Base-by-base conservation (phyloP, 2,888 invertebrate species). In the Cartodere bifasciata region DNA sequence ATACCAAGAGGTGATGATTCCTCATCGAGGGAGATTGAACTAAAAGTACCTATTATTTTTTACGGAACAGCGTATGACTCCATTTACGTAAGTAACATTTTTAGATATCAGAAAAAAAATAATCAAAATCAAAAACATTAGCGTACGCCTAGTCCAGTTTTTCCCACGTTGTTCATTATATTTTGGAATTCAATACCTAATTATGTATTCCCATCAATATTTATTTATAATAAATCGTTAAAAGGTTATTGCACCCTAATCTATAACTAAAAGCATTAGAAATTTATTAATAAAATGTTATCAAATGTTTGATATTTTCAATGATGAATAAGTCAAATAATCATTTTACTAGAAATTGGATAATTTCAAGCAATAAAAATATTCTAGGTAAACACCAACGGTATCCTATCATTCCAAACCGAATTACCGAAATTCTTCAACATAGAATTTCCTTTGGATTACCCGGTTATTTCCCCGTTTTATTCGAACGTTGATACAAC, bases 311-410 rank as follows among this genome's bases (percentile, higher is more conserved):
- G n/a, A n/a, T n/a, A n/a, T n/a, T n/a, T n/a, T n/a, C n/a, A n/a
- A n/a, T n/a, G n/a, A n/a, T n/a, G n/a, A n/a, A n/a, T n/a, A n/a
- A n/a, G n/a, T n/a, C n/a, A n/a, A n/a, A n/a, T n/a, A n/a, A n/a
- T n/a, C n/a, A n/a, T n/a, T n/a, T n/a, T n/a, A n/a, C n/a, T n/a
- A n/a, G n/a, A n/a, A n/a, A n/a, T n/a, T n/a, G n/a, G n/a, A n/a
- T n/a, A n/a, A n/a, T n/a, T n/a, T n/a, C n/a, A n/a, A n/a, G n/a
- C n/a, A n/a, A n/a, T n/a, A n/a, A n/a, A n/a, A n/a, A n/a, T n/a
- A n/a, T n/a, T n/a, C 5, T 65, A 94, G 94, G 79, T 94, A 34
- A 92, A 91, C 59, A 78, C 79, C 50, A 90, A 86, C 61, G 94
- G 94, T 25, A 70, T 91, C 10, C 56, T 94, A 16, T 85, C 92